Evolutionary conservation across 2,113 vertebrate species (phyloP).

Genomic region (Alectura lathami): DNA sequence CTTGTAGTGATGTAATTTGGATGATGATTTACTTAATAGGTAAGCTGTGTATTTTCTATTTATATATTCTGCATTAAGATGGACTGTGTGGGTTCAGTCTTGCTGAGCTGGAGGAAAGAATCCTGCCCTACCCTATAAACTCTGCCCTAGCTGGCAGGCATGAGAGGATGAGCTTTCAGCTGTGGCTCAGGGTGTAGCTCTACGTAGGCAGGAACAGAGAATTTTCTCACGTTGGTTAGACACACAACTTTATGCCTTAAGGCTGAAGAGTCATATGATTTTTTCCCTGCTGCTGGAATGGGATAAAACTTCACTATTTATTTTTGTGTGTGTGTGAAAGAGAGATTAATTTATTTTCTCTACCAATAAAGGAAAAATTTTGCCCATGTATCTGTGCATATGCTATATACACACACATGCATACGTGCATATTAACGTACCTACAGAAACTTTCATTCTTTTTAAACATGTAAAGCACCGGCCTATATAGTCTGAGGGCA

Average conservation of each 20-base stretch:
- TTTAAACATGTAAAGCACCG: background rate
- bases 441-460: background rate
- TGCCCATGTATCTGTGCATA: background rate
- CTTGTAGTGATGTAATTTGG: conserved; percentile 43
- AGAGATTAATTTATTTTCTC: background rate
- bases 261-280: background rate
- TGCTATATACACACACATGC: background rate
- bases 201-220: conserved; percentile 42
- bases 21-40: background rate
- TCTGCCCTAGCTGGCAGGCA: conserved; percentile 15
- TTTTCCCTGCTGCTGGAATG: background rate
- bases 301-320: background rate
- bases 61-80: conserved; percentile 39
- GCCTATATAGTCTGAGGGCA: background rate
- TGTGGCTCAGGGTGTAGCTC: conserved; percentile 40
- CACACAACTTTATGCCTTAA: conserved; percentile 10
- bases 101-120: background rate
- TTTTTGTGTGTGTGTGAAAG: background rate
- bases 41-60: background rate
- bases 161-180: conserved; percentile 2
- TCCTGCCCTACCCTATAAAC: conserved; percentile 15
- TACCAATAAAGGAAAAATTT: background rate
- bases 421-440: background rate
- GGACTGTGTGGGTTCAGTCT: conserved; percentile 19
- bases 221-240: conserved; percentile 48